phyloP scores from a whole-genome alignment of 2,113 vertebrate species.

The Formicarius rufipectus region DNA sequence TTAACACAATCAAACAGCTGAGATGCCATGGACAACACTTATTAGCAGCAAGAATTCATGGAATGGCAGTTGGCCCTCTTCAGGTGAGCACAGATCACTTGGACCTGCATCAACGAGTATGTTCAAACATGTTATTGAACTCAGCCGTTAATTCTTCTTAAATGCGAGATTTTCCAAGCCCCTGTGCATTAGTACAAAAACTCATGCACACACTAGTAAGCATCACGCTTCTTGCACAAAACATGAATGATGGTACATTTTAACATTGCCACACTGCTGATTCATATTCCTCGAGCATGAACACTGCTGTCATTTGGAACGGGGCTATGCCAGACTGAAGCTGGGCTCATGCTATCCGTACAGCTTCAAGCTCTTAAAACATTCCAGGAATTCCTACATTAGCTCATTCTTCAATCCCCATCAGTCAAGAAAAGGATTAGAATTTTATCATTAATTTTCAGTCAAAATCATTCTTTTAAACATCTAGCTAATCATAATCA shows the following conservation, averaged over 20 bases:
- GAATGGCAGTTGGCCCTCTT: background rate
- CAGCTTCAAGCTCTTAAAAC: background rate
- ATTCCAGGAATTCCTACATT: background rate
- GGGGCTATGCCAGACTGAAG: background rate
- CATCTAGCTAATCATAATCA: background rate
- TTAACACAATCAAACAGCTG: background rate
- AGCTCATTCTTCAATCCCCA: background rate
- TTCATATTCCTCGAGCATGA: background rate
- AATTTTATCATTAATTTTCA: background rate
- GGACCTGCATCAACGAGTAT: background rate
- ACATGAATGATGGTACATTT: background rate
- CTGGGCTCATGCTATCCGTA: background rate
- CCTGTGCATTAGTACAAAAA: background rate
- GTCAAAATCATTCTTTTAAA: background rate
- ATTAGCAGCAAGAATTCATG: background rate
- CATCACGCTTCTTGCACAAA: background rate
- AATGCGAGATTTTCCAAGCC: background rate
- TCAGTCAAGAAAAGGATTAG: background rate
- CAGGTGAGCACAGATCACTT: background rate
- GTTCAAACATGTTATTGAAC: background rate
- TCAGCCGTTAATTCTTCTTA: background rate
- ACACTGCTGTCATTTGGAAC: background rate
- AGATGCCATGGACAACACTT: background rate
- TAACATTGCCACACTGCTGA: background rate
- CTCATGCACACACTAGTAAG: background rate